Conservation (phyloP, 2,888 invertebrate species). For the Drosophila imparisetae region DNA sequence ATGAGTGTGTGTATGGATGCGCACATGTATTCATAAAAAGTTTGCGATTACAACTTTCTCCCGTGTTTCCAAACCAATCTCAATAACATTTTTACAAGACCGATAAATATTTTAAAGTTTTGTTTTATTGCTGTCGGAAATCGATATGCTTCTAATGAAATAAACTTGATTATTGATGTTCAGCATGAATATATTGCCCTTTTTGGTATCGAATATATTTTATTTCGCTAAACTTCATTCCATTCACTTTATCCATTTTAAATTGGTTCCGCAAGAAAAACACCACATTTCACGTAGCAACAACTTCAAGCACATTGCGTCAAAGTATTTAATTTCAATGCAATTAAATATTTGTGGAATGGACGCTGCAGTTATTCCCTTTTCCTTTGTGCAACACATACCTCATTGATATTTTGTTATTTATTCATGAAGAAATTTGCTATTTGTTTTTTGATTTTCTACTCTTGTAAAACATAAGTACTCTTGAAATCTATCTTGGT, state of each 20-base stretch:
- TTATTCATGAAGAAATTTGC: constrained; percentile 67
- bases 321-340: constrained; percentile 58
- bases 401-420: constrained; percentile 55
- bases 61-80: neutral
- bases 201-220: neutral
- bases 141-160: neutral
- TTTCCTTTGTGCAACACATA: constrained; percentile 20
- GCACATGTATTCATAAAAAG: neutral
- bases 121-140: neutral
- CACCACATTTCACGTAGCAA: constrained; percentile 2
- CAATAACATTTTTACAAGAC: neutral
- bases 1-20: neutral
- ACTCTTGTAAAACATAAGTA: neutral
- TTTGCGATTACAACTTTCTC: neutral
- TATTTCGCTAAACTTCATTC: neutral
- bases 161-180: neutral
- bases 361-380: constrained; percentile 30
- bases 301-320: constrained; percentile 19
- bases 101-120: neutral
- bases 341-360: constrained; percentile 73
- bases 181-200: neutral
- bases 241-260: neutral
- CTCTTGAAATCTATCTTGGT: neutral
- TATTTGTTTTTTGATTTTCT: constrained; percentile 22
- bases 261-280: neutral